Percentiles rank a stretch among this genome's conserved stretches.
These are phyloP conservation scores for Aproaerema taeniolella DNA, from an alignment of 2,888 invertebrate species.

Conservation along the genomic window DNA sequence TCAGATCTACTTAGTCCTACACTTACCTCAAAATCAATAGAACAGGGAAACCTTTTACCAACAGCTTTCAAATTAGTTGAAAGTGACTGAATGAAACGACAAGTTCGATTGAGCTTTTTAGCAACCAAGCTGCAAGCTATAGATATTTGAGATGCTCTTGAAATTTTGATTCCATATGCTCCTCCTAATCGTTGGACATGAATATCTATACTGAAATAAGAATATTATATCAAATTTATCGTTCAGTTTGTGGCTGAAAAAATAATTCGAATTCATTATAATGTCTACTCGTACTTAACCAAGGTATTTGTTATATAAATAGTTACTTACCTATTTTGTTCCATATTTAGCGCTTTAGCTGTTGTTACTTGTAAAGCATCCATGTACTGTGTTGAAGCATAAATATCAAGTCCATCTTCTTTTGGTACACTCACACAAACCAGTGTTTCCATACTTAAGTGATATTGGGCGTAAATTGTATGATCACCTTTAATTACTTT, in stretches of 20 bases:
- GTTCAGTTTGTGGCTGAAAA: not conserved
- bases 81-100: constrained; percentile 80
- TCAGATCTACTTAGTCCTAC: too few species aligned
- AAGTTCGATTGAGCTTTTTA: constrained; percentile 77
- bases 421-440: constrained; percentile 79
- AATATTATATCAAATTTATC: too few species aligned
- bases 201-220: constrained; percentile 67
- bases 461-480: constrained; percentile 79
- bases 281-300: too few species aligned
- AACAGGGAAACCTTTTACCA: constrained; percentile 73
- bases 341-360: constrained; percentile 71
- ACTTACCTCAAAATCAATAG: constrained; percentile 69
- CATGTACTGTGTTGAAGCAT: constrained; percentile 78
- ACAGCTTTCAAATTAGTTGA: constrained; percentile 77
- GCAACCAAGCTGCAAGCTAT: constrained; percentile 82
- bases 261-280: too few species aligned
- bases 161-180: constrained; percentile 84
- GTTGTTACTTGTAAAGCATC: constrained; percentile 74
- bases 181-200: constrained; percentile 47
- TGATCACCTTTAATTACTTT: constrained; percentile 69
- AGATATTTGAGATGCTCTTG: constrained; percentile 72
- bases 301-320: too few species aligned
- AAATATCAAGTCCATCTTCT: constrained; percentile 83
- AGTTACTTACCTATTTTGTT: constrained; percentile 70
- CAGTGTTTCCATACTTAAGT: constrained; percentile 84